Percentiles rank a stretch among this genome's conserved stretches.
Conservation (phyloP, 1,140 invertebrate species). For the Anadara kagoshimensis region DNA sequence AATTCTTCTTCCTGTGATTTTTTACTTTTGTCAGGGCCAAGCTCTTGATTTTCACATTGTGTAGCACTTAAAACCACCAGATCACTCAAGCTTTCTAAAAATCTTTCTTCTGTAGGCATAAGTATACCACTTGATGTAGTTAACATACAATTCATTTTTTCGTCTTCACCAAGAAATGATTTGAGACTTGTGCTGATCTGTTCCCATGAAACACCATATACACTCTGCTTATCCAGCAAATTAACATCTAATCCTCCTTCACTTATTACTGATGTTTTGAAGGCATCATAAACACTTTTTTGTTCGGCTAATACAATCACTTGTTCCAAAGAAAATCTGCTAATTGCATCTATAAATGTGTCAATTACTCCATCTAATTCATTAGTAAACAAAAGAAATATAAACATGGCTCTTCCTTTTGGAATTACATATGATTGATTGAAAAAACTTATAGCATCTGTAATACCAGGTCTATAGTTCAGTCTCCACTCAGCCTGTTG, state of each 20-base stretch:
- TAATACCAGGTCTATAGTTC: conserved; percentile 24
- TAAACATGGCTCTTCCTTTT: conserved; percentile 18
- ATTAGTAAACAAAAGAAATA: conserved; percentile 29
- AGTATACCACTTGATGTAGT: conserved; percentile 13
- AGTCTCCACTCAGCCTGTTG: conserved; percentile 6
- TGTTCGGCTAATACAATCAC: conserved; percentile 23
- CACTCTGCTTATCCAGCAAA: neutral
- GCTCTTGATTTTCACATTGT: conserved; percentile 24
- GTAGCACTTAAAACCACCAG: conserved; percentile 25
- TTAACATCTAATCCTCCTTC: neutral
- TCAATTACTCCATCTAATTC: conserved; percentile 30
- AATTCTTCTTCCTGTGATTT: conserved; percentile 15
- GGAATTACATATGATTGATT: conserved; percentile 27
- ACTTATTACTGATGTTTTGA: neutral
- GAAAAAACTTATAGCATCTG: conserved; percentile 28
- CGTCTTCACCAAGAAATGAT: conserved; percentile 8
- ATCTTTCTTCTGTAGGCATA: conserved; percentile 14
- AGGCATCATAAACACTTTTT: neutral
- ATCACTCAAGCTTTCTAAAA: conserved; percentile 20
- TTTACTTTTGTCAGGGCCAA: neutral
- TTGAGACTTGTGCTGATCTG: conserved; percentile 12
- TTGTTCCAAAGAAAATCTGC: conserved; percentile 25
- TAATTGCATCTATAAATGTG: conserved; percentile 22
- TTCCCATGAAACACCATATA: conserved; percentile 20
- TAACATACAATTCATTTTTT: neutral